Evolutionary conservation across 2,113 vertebrate species (phyloP).

Genomic region (Cinclus cinclus): DNA sequence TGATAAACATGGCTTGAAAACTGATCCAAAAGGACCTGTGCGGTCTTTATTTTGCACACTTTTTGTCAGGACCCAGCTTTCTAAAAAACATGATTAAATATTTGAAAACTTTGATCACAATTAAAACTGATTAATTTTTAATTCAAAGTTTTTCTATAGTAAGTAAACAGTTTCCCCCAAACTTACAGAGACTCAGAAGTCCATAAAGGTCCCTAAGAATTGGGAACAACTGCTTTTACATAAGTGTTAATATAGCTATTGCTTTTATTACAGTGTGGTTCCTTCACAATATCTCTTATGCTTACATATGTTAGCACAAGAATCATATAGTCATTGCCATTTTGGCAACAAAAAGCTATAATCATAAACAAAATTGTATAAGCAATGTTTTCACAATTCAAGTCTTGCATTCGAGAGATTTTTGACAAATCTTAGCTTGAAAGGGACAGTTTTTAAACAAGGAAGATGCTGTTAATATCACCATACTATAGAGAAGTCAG

Average conservation of each 20-base stretch:
- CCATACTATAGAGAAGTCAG: not conserved
- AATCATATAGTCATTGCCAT: not conserved
- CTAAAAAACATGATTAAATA: not conserved
- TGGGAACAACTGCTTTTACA: slow-evolving; percentile 1
- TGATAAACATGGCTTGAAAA: slow-evolving; percentile 28
- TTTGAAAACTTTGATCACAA: not conserved
- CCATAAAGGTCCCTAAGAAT: not conserved
- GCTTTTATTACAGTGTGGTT: not conserved
- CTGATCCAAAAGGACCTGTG: not conserved
- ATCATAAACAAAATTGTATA: not conserved
- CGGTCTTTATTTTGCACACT: not conserved
- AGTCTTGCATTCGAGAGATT: not conserved
- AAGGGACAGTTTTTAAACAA: not conserved
- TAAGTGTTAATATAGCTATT: not conserved
- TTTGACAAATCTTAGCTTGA: not conserved
- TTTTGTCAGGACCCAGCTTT: not conserved
- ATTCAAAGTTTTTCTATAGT: not conserved
- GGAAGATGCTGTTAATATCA: not conserved
- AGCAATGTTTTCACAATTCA: not conserved
- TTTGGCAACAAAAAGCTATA: slow-evolving; percentile 30
- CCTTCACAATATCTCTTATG: not conserved
- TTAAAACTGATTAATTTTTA: not conserved
- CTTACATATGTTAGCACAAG: not conserved
- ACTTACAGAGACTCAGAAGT: not conserved
- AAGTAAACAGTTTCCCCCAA: not conserved